Evolutionary conservation across 2,888 invertebrate genomes (phyloP).

Genomic region (Acrobeloides nanus): DNA sequence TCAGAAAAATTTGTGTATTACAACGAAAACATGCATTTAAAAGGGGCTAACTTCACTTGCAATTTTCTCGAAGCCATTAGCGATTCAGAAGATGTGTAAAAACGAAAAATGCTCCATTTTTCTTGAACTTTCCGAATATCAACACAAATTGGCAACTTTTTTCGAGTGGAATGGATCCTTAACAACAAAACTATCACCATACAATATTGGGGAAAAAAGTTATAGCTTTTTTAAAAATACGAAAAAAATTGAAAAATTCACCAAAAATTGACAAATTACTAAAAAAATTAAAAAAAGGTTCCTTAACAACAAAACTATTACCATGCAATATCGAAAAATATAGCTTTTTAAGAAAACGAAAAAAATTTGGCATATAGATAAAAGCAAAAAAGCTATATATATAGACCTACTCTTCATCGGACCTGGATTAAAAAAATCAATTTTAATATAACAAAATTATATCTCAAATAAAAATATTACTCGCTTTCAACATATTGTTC

Average conservation of each 20-base stretch:
- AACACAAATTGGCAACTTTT: too few species aligned
- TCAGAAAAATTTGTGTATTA: too few species aligned
- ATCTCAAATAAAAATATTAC: conserved; percentile 30
- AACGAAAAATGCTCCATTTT: too few species aligned
- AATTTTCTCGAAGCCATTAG: too few species aligned
- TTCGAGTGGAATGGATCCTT: conserved; percentile 8
- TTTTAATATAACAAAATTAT: conserved; percentile 11
- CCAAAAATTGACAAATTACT: too few species aligned
- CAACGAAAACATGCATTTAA: too few species aligned
- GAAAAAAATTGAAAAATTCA: not conserved
- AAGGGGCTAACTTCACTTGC: too few species aligned
- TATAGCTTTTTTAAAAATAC: conserved; percentile 12
- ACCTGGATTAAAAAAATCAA: not conserved
- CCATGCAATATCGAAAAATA: conserved; percentile 20
- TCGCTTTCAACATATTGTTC: conserved; percentile 45
- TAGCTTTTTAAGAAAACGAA: conserved; percentile 10
- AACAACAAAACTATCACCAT: conserved; percentile 12
- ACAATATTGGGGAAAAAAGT: conserved; percentile 23
- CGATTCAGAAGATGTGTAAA: too few species aligned
- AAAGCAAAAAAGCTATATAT: too few species aligned
- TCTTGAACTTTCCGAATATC: too few species aligned
- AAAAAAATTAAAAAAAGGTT: conserved; percentile 7
- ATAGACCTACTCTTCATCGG: too few species aligned
- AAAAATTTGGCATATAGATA: not conserved
- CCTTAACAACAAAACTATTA: conserved; percentile 11